Evolutionary conservation across 2,888 invertebrate species (phyloP), one percentile per base, ranked within the genome.

Genomic region (Agrenia bidenticulata): DNA sequence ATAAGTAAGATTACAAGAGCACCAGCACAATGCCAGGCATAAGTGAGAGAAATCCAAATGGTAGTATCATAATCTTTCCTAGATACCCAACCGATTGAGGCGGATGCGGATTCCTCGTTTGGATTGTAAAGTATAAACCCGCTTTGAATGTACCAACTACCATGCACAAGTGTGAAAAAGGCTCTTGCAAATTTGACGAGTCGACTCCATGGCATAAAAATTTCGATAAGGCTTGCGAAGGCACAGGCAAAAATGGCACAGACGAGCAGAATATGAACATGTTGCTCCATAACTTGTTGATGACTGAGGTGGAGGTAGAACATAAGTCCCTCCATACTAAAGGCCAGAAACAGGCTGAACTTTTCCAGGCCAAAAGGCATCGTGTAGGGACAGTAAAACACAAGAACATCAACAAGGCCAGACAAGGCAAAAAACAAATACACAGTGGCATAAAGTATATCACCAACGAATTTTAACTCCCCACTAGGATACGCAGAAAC

Each of bases 341-440:
- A 81, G 17, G 80, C 79, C 45, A 80, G 78, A 2, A 79, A 80
- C 0, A 81, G 72, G 0, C 79, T 78, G 64, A 80, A 76, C 72
- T 80, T 79, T 2, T 78, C 78, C 9, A 81, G 68, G 2, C 80
- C 80, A 27, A 76, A 76, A 5, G 80, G 79, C 17, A 81, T 76
- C 51, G 78, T 79, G 17, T 76, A 77, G 1, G 80, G 79, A 67
- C 80, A 81, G 67, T 80, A 80, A 74, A 80, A 80, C 58, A 79
- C 77, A 2, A 81, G 69, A 7, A 81, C 78, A 65, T 81, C 81
- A 2, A 80, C 79, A 1, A 81, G 74, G 9, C 81, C 81, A 58
- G 80, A 80, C 59, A 81, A 78, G 2, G 80, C 80, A 65, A 81
- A 81, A 61, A 81, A 80, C 0, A 81, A 76, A 70, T 81, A 81